Base-by-base conservation (phyloP, 2,797 vertebrate genomes). In the Choloepus didactylus region DNA sequence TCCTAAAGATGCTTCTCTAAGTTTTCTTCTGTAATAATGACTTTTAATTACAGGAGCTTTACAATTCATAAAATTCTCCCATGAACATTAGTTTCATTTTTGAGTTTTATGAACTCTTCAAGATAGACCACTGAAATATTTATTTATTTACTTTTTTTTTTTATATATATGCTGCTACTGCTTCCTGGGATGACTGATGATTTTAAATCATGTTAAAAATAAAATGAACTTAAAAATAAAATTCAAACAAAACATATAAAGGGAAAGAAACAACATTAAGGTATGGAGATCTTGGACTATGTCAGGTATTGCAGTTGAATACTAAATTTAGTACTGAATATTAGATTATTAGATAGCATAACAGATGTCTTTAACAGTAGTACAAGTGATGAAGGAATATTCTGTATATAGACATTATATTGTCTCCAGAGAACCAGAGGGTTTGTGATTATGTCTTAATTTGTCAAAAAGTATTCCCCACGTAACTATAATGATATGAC, bases 191-290 rank as follows among this genome's bases (percentile, higher is more conserved):
- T 92, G 62, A 88, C 7, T 21, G 29, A 89, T 81, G 15, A 67
- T 84, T 76, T 96, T 72, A 67, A 85, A 79, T 86, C 35, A 27
- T 6, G 44, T 62, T n/a, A 38, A 80, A 72, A 93, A 94, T 75
- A 59, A 87, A 56, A 41, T 92, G 16, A 87, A 87, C 18, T 82
- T 59, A 92, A 79, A 93, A 79, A 16, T 51, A 70, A 9, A 85
- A 79, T 84, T 79, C 19, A 93, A 94, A 64, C 23, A 95, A 80
- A 6, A 9, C 4, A 91, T 35, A 11, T 19, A 44, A 72, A 59
- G 18, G 10, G 64, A 80, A 94, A 64, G 16, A 83, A 35, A 35
- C 35, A 84, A 73, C 2, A 76, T 9, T 66, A 46, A 91, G 51
- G 4, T 35, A n/a, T 7, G 60, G 29, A 80, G 31, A 77, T 3